Evolutionary conservation across 2,797 vertebrate species (phyloP).

Genomic region (Myotis findleyi): DNA sequence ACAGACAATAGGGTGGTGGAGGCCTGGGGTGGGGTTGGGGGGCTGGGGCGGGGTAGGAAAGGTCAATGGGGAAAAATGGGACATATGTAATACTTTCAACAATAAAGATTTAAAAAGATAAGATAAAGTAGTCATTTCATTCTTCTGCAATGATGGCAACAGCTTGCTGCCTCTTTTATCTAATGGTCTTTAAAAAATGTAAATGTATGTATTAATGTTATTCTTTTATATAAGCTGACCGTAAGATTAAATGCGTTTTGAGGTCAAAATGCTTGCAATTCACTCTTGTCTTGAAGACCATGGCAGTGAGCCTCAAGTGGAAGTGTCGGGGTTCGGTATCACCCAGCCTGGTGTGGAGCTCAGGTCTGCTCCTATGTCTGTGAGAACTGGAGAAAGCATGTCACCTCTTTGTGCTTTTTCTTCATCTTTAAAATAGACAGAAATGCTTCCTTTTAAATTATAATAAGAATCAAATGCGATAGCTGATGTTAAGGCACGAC

Average conservation of each 20-base stretch:
- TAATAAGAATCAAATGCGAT: background rate
- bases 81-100: no score
- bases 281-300: background rate
- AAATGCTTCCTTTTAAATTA: background rate
- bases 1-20: no score
- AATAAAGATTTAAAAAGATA: no score
- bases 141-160: background rate
- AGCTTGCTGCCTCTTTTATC: background rate
- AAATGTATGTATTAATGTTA: background rate
- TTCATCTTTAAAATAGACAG: background rate
- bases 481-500: background rate
- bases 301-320: background rate
- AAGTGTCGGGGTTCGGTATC: background rate
- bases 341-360: background rate
- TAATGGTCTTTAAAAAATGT: background rate
- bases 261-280: background rate
- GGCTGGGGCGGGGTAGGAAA: no score
- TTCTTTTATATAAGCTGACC: background rate
- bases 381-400: background rate
- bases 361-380: accelerated
- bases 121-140: background rate
- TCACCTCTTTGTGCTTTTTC: background rate
- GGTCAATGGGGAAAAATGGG: no score
- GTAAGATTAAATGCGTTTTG: background rate
- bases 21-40: no score